phyloP scores from a whole-genome alignment of 2,797 vertebrate species.

The Microctenopoma stevenorrisi region DNA sequence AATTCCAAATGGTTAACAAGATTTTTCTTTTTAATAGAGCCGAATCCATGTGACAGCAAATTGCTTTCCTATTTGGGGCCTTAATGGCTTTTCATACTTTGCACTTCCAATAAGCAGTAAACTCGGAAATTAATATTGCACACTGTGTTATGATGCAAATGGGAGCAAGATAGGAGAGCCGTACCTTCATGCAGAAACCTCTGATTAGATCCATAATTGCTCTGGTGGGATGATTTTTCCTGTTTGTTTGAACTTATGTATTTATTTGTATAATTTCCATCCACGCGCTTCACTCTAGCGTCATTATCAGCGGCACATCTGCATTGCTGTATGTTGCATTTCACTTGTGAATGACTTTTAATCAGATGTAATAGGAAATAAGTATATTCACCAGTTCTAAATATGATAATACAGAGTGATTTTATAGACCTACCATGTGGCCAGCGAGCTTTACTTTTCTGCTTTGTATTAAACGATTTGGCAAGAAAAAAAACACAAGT shows the following conservation, averaged over 20 bases:
- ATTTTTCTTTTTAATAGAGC: conserved; percentile 89
- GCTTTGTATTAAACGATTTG: conserved; percentile 27
- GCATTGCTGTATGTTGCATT: conserved; percentile 61
- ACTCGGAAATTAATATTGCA: conserved; percentile 89
- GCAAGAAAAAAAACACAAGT: conserved; percentile 30
- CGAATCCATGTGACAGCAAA: conserved; percentile 87
- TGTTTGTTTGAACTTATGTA: conserved; percentile 71
- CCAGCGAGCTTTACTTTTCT: conserved; percentile 19
- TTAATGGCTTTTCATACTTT: conserved; percentile 89
- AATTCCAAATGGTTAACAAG: conserved; percentile 90
- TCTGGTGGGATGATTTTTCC: conserved; percentile 74
- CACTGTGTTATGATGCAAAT: conserved; percentile 89
- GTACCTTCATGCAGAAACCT: conserved; percentile 84
- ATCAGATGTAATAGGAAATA: conserved; percentile 66
- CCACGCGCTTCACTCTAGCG: conserved; percentile 56
- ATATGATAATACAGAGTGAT: conserved; percentile 38
- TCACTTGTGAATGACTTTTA: conserved; percentile 76
- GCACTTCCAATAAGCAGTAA: conserved; percentile 90
- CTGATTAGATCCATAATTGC: conserved; percentile 88
- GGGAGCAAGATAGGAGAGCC: conserved; percentile 80
- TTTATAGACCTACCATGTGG: conserved; percentile 7
- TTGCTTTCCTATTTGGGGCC: conserved; percentile 88
- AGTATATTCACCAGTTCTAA: conserved; percentile 43
- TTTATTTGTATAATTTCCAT: conserved; percentile 79
- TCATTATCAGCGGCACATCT: conserved; percentile 67